Percentiles rank a stretch among this genome's conserved stretches.
Evolutionary conservation across 1,140 invertebrate genomes (phyloP).

Genomic region (Hermatobates lingyangjiaoensis): DNA sequence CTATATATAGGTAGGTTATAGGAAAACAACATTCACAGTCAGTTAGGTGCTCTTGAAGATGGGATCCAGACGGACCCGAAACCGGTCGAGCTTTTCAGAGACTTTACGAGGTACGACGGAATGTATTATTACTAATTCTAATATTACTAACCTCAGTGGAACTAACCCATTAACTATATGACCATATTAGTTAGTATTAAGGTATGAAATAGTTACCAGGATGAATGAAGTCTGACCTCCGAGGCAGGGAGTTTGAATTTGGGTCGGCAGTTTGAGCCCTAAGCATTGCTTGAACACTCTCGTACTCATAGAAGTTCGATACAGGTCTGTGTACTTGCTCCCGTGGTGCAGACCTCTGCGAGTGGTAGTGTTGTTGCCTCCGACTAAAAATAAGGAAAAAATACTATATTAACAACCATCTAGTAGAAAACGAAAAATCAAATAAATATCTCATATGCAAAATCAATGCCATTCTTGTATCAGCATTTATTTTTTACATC

Average conservation of each 20-base stretch:
- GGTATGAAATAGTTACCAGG: slow-evolving; percentile 6
- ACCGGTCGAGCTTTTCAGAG: too few relatives aligned
- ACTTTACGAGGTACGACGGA: too few relatives aligned
- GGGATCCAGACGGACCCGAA: too few relatives aligned
- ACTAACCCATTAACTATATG: too few relatives aligned
- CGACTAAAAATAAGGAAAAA: slow-evolving; percentile 27
- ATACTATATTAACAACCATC: neutral
- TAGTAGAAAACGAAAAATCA: neutral
- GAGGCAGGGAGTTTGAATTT: slow-evolving; percentile 14
- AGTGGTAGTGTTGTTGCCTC: slow-evolving; percentile 52
- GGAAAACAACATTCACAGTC: too few relatives aligned
- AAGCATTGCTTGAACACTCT: slow-evolving; percentile 42
- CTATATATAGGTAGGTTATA: too few relatives aligned
- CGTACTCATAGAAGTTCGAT: slow-evolving; percentile 69
- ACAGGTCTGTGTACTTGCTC: slow-evolving; percentile 41
- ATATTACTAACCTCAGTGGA: too few relatives aligned
- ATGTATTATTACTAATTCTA: too few relatives aligned
- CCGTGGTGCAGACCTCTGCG: slow-evolving; percentile 45
- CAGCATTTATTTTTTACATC: neutral
- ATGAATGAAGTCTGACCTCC: slow-evolving; percentile 12
- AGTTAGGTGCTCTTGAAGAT: too few relatives aligned
- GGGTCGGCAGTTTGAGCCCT: slow-evolving; percentile 17
- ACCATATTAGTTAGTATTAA: too few relatives aligned
- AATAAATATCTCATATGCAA: too few relatives aligned
- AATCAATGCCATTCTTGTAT: too few relatives aligned